Base-by-base conservation (phyloP, 35 echinoderm and acorn worm species). In the Apostichopus parvimensis region DNA sequence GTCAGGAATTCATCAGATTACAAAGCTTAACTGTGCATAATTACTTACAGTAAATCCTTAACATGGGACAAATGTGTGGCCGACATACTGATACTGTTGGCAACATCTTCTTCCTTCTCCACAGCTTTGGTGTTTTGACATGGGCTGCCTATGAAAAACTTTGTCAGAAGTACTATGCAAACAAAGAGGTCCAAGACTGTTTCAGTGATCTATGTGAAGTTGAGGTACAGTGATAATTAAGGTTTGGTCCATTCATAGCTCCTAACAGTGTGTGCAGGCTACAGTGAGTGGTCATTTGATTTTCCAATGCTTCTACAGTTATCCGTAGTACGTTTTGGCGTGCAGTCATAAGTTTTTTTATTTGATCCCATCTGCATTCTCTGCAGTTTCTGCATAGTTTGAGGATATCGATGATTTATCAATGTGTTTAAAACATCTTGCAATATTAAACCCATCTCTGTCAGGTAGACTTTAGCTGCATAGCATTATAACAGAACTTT, bases 151-250 rank as follows among this genome's bases (percentile, higher is more conserved):
- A 53, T 81, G 79, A 81, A 7, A 81, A 81, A 1, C 79, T 81
- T 34, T 81, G 24, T 54, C 79, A 81, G 53, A 81, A 81, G 79
- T 81, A 9, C 8, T 81, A 34, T 81, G 79, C 79, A 14, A 15
- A 54, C 28, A 26, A 26, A 28, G 79, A 81, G 15, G 79, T 81
- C 28, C 79, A 81, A 34, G 79, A 81, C 53, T 81, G 25, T 15
- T 81, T 81, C 14, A 81, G 13, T 28, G 26, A 81, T 34, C 79
- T 81, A 8, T 34, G 5, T 53, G 79, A 81, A 15, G 79, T 81
- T 26, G 79, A 81, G 79, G 79, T 81, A 54, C 24, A 54, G 24
- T 68, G 64, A 68, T 9, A 65, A 1, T 65, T 68, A 68, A 13
- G 3, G 64, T 68, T 68, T 10, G 11, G 17, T 13, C 10, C 64